Evolutionary conservation across 2,797 vertebrate species (phyloP).

Genomic region (Acanthurus leucopareius): DNA sequence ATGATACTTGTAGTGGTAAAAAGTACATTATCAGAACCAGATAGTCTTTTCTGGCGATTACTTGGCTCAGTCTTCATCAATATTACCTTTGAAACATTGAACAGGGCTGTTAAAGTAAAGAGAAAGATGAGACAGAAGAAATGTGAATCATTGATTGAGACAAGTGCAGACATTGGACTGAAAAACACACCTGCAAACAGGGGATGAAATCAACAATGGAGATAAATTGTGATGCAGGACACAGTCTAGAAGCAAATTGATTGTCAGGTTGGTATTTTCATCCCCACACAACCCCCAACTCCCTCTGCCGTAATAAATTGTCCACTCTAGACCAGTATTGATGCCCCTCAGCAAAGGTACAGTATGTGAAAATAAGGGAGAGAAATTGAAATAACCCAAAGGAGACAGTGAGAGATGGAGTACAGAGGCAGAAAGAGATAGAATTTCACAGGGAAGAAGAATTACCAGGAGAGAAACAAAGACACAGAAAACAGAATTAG

Average conservation of each 20-base stretch:
- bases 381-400: conserved; percentile 57
- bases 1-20: too few relatives aligned
- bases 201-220: conserved; percentile 71
- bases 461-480: conserved; percentile 46
- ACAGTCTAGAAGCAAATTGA: conserved; percentile 66
- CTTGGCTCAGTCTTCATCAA: neutral
- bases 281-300: conserved; percentile 40
- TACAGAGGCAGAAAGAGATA: conserved; percentile 24
- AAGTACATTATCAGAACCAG: too few relatives aligned
- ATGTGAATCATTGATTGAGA: conserved; percentile 64
- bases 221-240: conserved; percentile 67
- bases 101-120: conserved; percentile 10
- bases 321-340: conserved; percentile 66
- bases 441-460: conserved; percentile 55
- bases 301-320: conserved; percentile 66
- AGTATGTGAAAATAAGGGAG: conserved; percentile 56
- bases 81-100: conserved; percentile 11
- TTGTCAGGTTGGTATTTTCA: conserved; percentile 78
- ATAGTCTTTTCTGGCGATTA: too few relatives aligned
- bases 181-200: conserved; percentile 48
- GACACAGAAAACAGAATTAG: conserved; percentile 30
- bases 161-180: conserved; percentile 32
- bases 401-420: conserved; percentile 50
- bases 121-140: conserved; percentile 21
- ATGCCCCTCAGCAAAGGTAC: conserved; percentile 58